Evolutionary conservation across 2,113 vertebrate species (phyloP), one percentile per base, ranked within the genome.

Genomic region (Petromus typicus): DNA sequence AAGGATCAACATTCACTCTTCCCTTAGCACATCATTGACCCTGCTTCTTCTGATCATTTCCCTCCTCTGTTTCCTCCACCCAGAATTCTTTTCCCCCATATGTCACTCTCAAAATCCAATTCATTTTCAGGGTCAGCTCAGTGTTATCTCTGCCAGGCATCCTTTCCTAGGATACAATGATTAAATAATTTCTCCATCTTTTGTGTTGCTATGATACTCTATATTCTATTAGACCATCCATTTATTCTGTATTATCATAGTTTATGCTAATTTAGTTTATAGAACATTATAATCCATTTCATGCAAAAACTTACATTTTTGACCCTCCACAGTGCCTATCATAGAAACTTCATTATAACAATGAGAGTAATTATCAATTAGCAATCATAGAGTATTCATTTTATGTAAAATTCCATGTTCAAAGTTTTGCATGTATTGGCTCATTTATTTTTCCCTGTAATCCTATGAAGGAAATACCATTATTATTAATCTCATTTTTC

Each of bases 241-340:
- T 85, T 69, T 51, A 48, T 75, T 91, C 63, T 18, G 69, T 84
- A 32, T 80, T 69, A 64, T 80, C 45, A 30, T 80, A 59, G 32
- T 63, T 94, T 80, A 69, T 83, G 67, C 51, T 91, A 43, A 22
- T 57, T 79, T 84, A 67, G 43, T 93, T 56, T 94, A 37, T 86
- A 17, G 83, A 86, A 84, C 69, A 92, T 93, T 78, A 56, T 82
- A 75, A 89, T 91, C 10, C 20, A 57, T n/a, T 83, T 90, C 34
- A 54, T 91, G 54, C 14, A 64, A 82, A 92, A 45, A 79, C n/a
- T 92, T 97, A 76, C 79, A 86, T 93, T 56, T 94, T 86, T 90
- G 79, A 89, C 48, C 22, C 13, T 85, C 73, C 37, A 88, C 94
- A 83, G 32, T 92, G 89, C 40, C 43, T 79, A 43, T 73, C 80